Evolutionary conservation across 2,113 vertebrate species (phyloP).

Genomic region (Rhombomys opimus): DNA sequence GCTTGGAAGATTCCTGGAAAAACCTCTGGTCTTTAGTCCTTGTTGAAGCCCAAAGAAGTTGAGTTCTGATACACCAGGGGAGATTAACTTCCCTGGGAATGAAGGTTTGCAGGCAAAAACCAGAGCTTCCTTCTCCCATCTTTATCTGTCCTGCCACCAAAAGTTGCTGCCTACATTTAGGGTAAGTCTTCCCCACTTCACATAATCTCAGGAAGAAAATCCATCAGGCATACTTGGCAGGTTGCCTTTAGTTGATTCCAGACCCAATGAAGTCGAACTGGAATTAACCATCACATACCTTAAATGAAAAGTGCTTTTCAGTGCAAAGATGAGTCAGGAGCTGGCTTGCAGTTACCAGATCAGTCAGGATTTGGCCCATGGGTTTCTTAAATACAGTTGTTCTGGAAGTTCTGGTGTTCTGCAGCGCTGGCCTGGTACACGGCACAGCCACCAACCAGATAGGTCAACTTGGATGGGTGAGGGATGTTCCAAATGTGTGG

Average conservation of each 20-base stretch:
- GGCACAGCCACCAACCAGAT: neutral
- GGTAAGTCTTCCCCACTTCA: neutral
- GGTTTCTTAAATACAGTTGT: neutral
- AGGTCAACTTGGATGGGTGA: neutral
- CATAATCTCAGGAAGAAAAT: neutral
- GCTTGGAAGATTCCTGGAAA: neutral
- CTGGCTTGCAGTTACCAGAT: neutral
- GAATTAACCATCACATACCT: neutral
- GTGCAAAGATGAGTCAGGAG: neutral
- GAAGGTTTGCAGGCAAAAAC: neutral
- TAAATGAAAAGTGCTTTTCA: neutral
- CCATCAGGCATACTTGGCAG: neutral
- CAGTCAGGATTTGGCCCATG: neutral
- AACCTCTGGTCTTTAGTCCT: neutral
- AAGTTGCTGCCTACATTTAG: neutral
- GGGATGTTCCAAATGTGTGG: neutral
- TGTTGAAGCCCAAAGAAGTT: neutral
- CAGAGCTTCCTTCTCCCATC: neutral
- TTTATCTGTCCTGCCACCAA: neutral
- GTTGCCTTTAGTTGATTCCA: neutral
- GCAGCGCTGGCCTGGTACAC: neutral
- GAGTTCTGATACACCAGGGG: neutral
- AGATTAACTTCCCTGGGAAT: neutral
- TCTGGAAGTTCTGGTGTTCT: neutral
- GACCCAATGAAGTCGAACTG: neutral